Percentiles rank a stretch among this genome's conserved stretches.
Evolutionary conservation across 2,797 vertebrate genomes (phyloP).

Genomic region (Macropus fuliginosus): DNA sequence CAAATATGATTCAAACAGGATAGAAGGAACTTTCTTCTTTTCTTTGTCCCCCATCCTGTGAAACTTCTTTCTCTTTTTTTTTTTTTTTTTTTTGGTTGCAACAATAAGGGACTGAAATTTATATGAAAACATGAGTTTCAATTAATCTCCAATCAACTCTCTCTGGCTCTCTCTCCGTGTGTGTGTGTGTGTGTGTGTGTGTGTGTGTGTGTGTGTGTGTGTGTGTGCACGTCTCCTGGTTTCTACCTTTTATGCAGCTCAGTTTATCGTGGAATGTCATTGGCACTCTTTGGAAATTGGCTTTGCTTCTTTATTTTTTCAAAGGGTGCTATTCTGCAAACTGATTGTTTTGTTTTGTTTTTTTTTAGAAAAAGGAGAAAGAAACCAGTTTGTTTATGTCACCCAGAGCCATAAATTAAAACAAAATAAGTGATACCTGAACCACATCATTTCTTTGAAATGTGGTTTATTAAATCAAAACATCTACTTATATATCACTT

Average conservation of each 20-base stretch:
- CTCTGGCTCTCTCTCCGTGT: neutral
- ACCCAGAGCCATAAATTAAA: slow-evolving; percentile 35
- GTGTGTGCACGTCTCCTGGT: neutral
- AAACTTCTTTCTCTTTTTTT: slow-evolving; percentile 64
- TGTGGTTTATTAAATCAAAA: slow-evolving; percentile 64
- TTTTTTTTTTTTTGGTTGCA: slow-evolving; percentile 60
- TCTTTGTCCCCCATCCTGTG: slow-evolving; percentile 58
- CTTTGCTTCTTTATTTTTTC: slow-evolving; percentile 52
- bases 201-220: neutral
- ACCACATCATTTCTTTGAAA: neutral
- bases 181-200: neutral
- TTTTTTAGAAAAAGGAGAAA: slow-evolving; percentile 46
- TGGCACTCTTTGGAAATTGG: slow-evolving; percentile 37
- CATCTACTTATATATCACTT: slow-evolving; percentile 31
- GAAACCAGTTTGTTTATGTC: neutral
- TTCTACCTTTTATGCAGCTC: slow-evolving; percentile 43
- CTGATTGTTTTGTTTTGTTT: neutral
- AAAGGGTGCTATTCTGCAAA: slow-evolving; percentile 4
- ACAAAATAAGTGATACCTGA: slow-evolving; percentile 46
- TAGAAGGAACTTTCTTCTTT: slow-evolving; percentile 71
- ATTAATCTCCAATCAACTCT: slow-evolving; percentile 59
- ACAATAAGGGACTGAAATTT: slow-evolving; percentile 60
- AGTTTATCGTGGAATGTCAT: neutral
- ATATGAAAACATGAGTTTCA: slow-evolving; percentile 70
- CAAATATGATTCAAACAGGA: slow-evolving; percentile 66